These are phyloP conservation scores for Echeneis naucrates DNA, from an alignment of 2,797 vertebrate species.

Conservation along the genomic window DNA sequence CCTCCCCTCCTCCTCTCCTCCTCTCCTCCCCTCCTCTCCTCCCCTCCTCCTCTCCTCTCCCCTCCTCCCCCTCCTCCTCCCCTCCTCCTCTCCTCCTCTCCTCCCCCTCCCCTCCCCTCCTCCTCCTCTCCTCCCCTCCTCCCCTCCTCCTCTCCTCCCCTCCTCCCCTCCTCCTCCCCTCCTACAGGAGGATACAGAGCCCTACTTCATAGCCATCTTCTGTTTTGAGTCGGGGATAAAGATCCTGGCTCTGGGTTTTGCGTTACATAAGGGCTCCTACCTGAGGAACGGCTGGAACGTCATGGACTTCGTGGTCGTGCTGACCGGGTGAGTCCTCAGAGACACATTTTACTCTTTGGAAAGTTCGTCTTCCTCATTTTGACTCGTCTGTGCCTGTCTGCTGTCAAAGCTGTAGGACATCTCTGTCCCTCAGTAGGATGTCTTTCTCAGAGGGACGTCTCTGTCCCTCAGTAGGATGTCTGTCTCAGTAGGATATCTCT, in stretches of 20 bases:
- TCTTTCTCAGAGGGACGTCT: no score
- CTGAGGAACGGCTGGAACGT: slow-evolving; percentile 95
- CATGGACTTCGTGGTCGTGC: slow-evolving; percentile 96
- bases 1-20: background rate
- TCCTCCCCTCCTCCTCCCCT: background rate
- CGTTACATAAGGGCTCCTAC: slow-evolving; percentile 95
- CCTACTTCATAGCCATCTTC: slow-evolving; percentile 97
- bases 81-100: background rate
- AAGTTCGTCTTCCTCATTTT: background rate
- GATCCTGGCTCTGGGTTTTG: slow-evolving; percentile 94
- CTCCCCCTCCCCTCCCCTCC: background rate
- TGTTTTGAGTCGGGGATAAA: slow-evolving; percentile 96
- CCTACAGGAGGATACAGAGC: slow-evolving; percentile 92
- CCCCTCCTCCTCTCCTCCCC: background rate
- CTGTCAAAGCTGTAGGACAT: no score
- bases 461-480: no score
- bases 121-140: background rate
- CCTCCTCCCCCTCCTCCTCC: no score
- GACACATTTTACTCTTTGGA: background rate
- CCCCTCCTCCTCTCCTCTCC: no score
- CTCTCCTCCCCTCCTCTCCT: no score
- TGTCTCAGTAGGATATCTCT: no score
- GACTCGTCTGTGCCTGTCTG: no score
- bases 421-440: no score
- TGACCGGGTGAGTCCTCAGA: slow-evolving; percentile 89